A percentile compares a stretch with the other conserved stretches of the same genome.
phyloP scores from a whole-genome alignment of 2,888 invertebrate genomes.

The Neoitamus cyanurus region DNA sequence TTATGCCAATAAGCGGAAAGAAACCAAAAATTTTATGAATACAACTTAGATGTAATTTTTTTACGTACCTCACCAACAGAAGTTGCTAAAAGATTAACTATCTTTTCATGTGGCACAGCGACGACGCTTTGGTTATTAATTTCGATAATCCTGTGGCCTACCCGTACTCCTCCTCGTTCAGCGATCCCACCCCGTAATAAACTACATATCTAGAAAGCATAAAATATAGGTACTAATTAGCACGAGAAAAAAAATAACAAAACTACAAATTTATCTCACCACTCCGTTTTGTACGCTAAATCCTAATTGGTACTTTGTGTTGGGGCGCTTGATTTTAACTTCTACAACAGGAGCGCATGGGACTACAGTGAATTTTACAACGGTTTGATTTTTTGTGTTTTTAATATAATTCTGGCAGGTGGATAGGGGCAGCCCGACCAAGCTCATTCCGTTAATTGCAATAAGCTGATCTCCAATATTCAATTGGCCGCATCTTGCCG shows the following conservation, averaged over 20 bases:
- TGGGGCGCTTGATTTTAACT: constrained; percentile 98
- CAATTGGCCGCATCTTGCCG: constrained; percentile 96
- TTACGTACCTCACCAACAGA: constrained; percentile 95
- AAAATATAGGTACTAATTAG: too few relatives aligned
- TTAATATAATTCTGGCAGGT: constrained; percentile 99
- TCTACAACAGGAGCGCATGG: constrained; percentile 99
- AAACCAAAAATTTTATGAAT: neutral
- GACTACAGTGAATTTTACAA: constrained; percentile 98
- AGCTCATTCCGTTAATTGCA: constrained; percentile 97
- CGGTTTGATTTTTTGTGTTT: constrained; percentile 98
- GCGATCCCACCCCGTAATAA: constrained; percentile 97
- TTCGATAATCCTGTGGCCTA: constrained; percentile 99
- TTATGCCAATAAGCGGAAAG: neutral
- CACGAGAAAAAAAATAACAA: constrained; percentile 40
- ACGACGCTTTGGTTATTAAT: constrained; percentile 99
- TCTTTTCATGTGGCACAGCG: constrained; percentile 98
- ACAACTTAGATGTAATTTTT: neutral
- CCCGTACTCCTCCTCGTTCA: constrained; percentile 97
- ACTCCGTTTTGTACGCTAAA: constrained; percentile 99
- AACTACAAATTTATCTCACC: constrained; percentile 69
- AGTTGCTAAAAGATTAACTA: constrained; percentile 97
- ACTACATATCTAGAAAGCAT: constrained; percentile 88
- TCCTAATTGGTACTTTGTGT: constrained; percentile 99
- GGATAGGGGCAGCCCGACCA: constrained; percentile 96
- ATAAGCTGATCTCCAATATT: constrained; percentile 99